Evolutionary conservation across 2,888 invertebrate species (phyloP).

Genomic region (Diloba caeruleocephala): DNA sequence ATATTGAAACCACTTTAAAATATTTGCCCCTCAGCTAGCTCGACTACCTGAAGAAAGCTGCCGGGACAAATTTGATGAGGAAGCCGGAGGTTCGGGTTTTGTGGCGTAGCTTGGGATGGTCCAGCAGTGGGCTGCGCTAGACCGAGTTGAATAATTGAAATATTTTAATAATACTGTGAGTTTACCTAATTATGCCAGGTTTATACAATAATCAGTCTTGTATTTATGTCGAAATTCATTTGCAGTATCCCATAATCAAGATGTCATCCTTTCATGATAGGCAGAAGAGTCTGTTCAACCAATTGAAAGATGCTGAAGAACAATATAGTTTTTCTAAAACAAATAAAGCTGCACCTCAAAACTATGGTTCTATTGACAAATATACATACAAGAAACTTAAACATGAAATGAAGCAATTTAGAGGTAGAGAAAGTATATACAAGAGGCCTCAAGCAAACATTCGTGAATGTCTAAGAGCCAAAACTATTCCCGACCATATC

Average conservation of each 20-base stretch:
- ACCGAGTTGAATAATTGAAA: too few species aligned
- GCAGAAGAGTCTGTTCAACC: conserved; percentile 92
- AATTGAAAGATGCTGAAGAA: conserved; percentile 91
- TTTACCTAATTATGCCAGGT: too few species aligned
- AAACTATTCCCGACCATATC: conserved; percentile 84
- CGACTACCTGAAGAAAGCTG: too few species aligned
- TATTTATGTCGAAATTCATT: not conserved
- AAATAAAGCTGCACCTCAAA: conserved; percentile 69
- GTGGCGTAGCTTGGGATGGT: too few species aligned
- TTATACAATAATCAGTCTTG: too few species aligned
- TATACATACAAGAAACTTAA: conserved; percentile 76
- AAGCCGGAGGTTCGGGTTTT: too few species aligned
- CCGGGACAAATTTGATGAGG: too few species aligned
- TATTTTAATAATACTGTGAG: too few species aligned
- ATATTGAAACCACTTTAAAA: too few species aligned
- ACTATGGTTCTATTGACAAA: conserved; percentile 74
- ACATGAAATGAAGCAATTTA: conserved; percentile 89
- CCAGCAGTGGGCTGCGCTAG: too few species aligned
- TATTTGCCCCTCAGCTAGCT: too few species aligned
- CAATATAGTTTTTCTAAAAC: conserved; percentile 78
- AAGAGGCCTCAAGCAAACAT: conserved; percentile 92
- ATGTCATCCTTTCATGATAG: conserved; percentile 89
- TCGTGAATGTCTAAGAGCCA: conserved; percentile 86
- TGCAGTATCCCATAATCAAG: conserved; percentile 22
- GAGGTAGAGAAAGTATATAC: conserved; percentile 94